Conservation (phyloP, 2,888 invertebrate genomes). For the Drosophila koepferae region DNA sequence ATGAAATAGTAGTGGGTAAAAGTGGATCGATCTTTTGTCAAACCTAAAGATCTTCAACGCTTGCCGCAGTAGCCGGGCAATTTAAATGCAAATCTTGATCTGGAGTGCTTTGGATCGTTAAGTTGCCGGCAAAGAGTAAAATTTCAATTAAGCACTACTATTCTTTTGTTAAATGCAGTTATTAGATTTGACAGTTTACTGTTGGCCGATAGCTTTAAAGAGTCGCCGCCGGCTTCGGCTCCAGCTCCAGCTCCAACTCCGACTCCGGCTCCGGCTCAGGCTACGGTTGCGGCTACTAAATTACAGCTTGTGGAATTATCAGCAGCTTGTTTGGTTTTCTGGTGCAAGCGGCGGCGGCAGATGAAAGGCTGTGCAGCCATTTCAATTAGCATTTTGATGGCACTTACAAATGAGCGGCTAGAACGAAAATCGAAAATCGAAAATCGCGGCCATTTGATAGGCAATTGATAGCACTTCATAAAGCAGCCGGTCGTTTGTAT, state of each 20-base stretch:
- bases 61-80: conserved; percentile 61
- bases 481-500: conserved; percentile 70
- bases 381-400: conserved; percentile 82
- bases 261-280: conserved; percentile 3
- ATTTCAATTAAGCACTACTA: conserved; percentile 71
- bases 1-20: conserved; percentile 40
- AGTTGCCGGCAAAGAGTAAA: conserved; percentile 32
- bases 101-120: conserved; percentile 77
- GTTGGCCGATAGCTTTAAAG: conserved; percentile 62
- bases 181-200: conserved; percentile 79
- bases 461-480: conserved; percentile 77
- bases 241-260: neutral
- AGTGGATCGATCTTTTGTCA: conserved; percentile 58
- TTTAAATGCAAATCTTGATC: conserved; percentile 74
- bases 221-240: conserved; percentile 42
- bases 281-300: conserved; percentile 66
- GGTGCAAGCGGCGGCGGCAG: conserved; percentile 71
- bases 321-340: conserved; percentile 69
- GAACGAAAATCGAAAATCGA: conserved; percentile 37
- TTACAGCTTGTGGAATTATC: conserved; percentile 63
- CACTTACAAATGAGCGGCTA: conserved; percentile 70
- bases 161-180: conserved; percentile 75
- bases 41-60: conserved; percentile 35
- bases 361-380: conserved; percentile 66
- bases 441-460: conserved; percentile 66